These are phyloP conservation scores for Sibirionetta formosa DNA, from an alignment of 2,797 vertebrate species.

Conservation along the genomic window DNA sequence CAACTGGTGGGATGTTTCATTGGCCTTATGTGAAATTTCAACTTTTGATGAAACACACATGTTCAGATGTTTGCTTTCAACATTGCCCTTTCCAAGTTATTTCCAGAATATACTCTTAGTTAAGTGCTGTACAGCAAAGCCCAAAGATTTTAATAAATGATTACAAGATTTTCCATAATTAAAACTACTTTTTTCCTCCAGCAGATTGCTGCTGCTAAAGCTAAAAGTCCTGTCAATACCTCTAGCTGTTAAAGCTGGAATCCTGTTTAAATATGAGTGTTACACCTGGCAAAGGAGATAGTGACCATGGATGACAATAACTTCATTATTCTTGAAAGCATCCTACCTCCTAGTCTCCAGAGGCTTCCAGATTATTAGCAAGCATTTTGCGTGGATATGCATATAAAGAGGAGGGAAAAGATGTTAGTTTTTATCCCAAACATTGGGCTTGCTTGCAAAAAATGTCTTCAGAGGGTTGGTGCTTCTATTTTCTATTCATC, in stretches of 20 bases:
- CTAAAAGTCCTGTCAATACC: not conserved
- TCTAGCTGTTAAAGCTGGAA: not conserved
- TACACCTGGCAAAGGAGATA: not conserved
- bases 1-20: not conserved
- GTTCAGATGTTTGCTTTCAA: constrained; percentile 28
- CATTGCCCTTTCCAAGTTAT: not conserved
- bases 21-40: not conserved
- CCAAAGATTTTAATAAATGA: not conserved
- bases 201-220: not conserved
- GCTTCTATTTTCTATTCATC: not conserved
- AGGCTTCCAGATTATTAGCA: not conserved
- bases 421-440: not conserved
- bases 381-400: not conserved
- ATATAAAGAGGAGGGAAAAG: not conserved
- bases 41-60: not conserved
- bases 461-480: not conserved
- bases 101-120: not conserved
- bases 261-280: not conserved
- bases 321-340: not conserved
- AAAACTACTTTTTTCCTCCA: not conserved
- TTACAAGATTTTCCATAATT: not conserved
- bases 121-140: not conserved
- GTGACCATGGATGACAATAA: not conserved
- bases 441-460: not conserved
- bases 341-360: not conserved